Conservation (phyloP, 2,797 vertebrate genomes). For the Eospalax fontanierii region DNA sequence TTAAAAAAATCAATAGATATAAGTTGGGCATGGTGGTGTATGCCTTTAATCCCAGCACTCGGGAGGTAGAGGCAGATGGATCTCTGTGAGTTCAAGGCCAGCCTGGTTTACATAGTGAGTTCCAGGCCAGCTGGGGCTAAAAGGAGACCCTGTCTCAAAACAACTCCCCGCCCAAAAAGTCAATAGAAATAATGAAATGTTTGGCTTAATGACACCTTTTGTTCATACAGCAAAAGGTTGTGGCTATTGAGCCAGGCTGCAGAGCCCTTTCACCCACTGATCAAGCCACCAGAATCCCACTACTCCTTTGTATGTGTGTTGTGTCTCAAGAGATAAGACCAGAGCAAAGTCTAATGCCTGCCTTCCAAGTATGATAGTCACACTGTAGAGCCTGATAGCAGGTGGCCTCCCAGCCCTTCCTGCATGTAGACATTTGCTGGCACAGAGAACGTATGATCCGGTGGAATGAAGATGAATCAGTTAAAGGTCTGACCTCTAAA, state of each 20-base stretch:
- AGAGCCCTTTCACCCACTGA: neutral
- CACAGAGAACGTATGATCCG: accelerated
- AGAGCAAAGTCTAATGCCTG: neutral
- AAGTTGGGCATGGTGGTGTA: no score
- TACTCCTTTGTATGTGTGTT: accelerated
- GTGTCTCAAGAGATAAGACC: neutral
- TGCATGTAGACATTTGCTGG: neutral
- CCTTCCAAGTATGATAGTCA: accelerated
- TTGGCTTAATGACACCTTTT: neutral
- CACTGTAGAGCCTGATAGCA: neutral
- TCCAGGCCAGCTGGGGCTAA: no score
- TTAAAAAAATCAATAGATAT: no score
- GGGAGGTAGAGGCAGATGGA: no score
- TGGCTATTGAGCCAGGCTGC: neutral
- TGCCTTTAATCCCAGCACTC: no score
- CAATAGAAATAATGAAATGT: neutral
- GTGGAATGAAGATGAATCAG: neutral
- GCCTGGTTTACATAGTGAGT: no score
- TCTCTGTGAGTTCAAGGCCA: no score
- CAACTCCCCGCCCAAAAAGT: no score
- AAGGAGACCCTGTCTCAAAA: no score
- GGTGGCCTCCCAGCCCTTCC: neutral
- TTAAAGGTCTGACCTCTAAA: neutral
- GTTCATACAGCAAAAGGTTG: neutral
- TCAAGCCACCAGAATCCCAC: no score